A percentile compares a stretch with the other conserved stretches of the same genome.
Conservation (phyloP, 1,140 invertebrate genomes). For the Papilio polytes region DNA sequence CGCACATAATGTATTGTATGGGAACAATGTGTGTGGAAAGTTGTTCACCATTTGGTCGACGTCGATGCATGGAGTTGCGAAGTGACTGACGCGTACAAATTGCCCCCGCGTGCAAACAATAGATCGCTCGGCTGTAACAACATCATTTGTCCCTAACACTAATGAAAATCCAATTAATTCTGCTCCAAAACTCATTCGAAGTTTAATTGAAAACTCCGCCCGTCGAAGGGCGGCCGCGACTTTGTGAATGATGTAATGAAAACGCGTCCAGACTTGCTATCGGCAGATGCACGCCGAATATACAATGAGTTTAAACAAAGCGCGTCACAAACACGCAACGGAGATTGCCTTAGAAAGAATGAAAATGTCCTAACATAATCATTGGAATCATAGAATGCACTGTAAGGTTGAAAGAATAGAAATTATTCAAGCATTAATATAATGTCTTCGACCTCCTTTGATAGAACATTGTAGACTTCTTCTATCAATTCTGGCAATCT, state of each 20-base stretch:
- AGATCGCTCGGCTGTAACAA: constrained; percentile 77
- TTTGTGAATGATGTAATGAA: constrained; percentile 79
- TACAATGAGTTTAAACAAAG: constrained; percentile 48
- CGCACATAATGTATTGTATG: constrained; percentile 13
- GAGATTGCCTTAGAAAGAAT: neutral
- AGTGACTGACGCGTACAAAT: constrained; percentile 76
- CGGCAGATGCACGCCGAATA: constrained; percentile 69
- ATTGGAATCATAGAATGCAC: too few relatives aligned
- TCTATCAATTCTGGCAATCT: neutral
- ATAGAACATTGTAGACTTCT: too few relatives aligned
- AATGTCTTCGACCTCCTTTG: too few relatives aligned
- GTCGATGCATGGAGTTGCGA: constrained; percentile 64
- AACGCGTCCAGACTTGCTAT: constrained; percentile 74
- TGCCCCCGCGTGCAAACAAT: constrained; percentile 68
- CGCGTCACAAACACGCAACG: neutral
- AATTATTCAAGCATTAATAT: too few relatives aligned
- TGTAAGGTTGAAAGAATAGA: too few relatives aligned
- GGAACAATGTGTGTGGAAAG: constrained; percentile 36
- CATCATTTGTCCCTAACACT: constrained; percentile 80
- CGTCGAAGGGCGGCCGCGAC: constrained; percentile 65
- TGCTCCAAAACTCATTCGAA: constrained; percentile 80
- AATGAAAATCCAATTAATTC: constrained; percentile 83
- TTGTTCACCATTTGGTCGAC: constrained; percentile 44
- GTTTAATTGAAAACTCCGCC: constrained; percentile 81
- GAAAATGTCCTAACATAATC: neutral